Base-by-base conservation (phyloP, 92 coral and sea anemone genomes). In the Parazoanthus atlanticus region DNA sequence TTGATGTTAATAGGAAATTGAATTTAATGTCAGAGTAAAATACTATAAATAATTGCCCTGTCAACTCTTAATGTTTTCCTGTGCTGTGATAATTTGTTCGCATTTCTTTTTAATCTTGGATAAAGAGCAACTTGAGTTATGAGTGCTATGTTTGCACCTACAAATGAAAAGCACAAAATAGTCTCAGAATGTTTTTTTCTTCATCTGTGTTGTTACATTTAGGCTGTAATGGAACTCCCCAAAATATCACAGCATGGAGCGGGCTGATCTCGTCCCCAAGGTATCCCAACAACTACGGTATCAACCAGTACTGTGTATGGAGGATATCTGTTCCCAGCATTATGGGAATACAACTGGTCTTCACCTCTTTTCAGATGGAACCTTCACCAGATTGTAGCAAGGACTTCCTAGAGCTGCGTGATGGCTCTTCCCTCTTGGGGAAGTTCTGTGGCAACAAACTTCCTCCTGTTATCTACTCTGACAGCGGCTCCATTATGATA, bases 341-440 rank as follows among this genome's bases (percentile, higher is more conserved):
- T 26, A 78, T 78, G 82, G 82, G 82, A 41, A 78, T 78, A 43
- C 82, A 78, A 26, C 65, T 78, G 58, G 82, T 49, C 34, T 78
- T 78, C 58, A 26, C 36, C 34, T 43, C 36, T 3, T 78, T 78
- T 47, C 21, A 30, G 34, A 1, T 78, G 65, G 82, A 78, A 47
- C 21, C n/a, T 31, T 28, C 32, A 0, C 15, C 36, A 4, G 36
- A 52, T 64, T 78, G 82, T 23, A 78, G 34, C 82, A 46, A 28
- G 33, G 82, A 78, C 26, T 78, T 26, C 15, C 33, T 78, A 0
- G 64, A 43, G 33, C 66, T 78, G 36, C 25, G 66, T 16, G 82
- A 78, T n/a, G 82, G 66, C 21, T 46, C 65, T 16, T 47, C 82
- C 8, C 17, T 52, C 2, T 26, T 78, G 19, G 65, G 66, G 11